These are phyloP conservation scores for Dicyrtoma fusca DNA, from an alignment of 2,888 invertebrate genomes.

Conservation along the genomic window DNA sequence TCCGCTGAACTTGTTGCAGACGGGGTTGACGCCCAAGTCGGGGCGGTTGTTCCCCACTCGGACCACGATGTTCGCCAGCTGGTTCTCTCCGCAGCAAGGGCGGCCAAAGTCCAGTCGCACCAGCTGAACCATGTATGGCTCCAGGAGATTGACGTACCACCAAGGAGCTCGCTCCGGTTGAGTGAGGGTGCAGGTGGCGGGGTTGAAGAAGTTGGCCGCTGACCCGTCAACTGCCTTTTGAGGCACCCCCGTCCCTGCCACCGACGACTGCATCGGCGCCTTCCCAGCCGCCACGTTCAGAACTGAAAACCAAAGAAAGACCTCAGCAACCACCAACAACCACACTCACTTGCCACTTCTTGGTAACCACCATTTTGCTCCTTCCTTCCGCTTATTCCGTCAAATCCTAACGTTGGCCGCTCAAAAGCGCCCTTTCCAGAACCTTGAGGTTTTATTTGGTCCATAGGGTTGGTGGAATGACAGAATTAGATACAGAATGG, in stretches of 20 bases:
- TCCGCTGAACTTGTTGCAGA: conserved; percentile 88
- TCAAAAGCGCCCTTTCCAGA: too few species aligned
- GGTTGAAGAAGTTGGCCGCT: conserved; percentile 77
- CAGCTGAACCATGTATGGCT: conserved; percentile 93
- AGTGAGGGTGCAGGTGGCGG: conserved; percentile 85
- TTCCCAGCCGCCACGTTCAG: conserved; percentile 92
- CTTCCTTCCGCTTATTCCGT: too few species aligned
- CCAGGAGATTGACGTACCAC: conserved; percentile 88
- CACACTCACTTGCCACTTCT: too few species aligned
- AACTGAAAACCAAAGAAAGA: conserved; percentile 75
- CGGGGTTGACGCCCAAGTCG: conserved; percentile 86
- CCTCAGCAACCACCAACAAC: too few species aligned
- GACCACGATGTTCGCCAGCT: conserved; percentile 83
- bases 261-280: conserved; percentile 82
- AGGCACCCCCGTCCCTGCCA: conserved; percentile 70
- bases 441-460: too few species aligned
- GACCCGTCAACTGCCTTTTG: conserved; percentile 91
- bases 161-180: conserved; percentile 82
- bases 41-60: conserved; percentile 91
- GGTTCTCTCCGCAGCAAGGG: conserved; percentile 82
- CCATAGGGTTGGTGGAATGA: too few species aligned
- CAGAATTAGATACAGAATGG: too few species aligned
- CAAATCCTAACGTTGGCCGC: too few species aligned
- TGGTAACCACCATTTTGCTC: too few species aligned
- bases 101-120: conserved; percentile 89